phyloP scores from a whole-genome alignment of 2,797 vertebrate species.

The Chelon auratus region DNA sequence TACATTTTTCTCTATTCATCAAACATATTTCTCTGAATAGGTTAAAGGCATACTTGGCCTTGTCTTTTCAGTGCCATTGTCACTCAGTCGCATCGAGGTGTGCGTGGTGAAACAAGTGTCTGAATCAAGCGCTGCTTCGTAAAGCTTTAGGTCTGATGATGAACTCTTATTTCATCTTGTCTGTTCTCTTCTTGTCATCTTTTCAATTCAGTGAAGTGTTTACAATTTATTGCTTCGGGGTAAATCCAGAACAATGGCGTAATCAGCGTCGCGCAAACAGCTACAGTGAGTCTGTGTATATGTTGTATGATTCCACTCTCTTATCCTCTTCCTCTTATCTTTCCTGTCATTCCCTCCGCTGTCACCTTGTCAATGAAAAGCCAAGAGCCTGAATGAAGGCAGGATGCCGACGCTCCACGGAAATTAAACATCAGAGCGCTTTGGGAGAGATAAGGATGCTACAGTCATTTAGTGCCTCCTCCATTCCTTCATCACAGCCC shows the following conservation, averaged over 20 bases:
- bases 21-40: conserved; percentile 27
- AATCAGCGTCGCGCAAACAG: conserved; percentile 33
- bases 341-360: conserved; percentile 35
- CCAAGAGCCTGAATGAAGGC: conserved; percentile 62
- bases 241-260: conserved; percentile 39
- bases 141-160: conserved; percentile 6
- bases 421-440: conserved; percentile 64
- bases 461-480: conserved; percentile 61
- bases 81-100: conserved; percentile 12
- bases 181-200: conserved; percentile 32
- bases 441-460: conserved; percentile 56
- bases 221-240: conserved; percentile 28
- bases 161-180: conserved; percentile 16
- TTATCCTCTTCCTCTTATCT: conserved; percentile 33
- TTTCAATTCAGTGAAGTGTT: conserved; percentile 35
- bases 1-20: conserved; percentile 18
- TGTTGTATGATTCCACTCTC: conserved; percentile 19
- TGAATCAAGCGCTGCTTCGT: conserved; percentile 14
- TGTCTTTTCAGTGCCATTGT: conserved; percentile 29
- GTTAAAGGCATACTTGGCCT: conserved; percentile 32
- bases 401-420: conserved; percentile 51
- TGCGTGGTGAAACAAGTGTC: conserved; percentile 18
- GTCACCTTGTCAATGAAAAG: conserved; percentile 57
- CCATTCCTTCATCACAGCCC: conserved; percentile 49
- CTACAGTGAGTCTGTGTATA: conserved; percentile 8